Evolutionary conservation across 2,888 invertebrate species (phyloP).

Genomic region (Rutpela maculata): DNA sequence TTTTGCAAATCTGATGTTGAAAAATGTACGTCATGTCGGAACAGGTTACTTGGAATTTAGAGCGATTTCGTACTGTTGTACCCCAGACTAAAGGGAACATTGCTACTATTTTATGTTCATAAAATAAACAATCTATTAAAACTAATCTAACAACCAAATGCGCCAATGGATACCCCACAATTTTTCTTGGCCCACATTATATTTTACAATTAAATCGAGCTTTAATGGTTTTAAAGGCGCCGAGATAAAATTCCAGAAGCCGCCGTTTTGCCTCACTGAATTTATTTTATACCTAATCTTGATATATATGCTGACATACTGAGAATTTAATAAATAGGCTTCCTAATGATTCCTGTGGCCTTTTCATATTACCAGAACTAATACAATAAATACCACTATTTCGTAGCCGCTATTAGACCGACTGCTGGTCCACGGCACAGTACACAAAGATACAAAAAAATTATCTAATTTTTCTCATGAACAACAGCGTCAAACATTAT

Average conservation of each 20-base stretch:
- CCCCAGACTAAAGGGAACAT: too few relatives aligned
- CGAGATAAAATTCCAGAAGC: constrained; percentile 26
- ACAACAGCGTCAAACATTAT: neutral
- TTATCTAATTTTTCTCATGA: constrained; percentile 21
- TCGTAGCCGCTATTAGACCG: neutral
- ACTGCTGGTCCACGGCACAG: neutral
- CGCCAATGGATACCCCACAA: neutral
- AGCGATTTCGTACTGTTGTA: too few relatives aligned
- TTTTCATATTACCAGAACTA: constrained; percentile 38
- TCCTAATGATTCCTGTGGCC: constrained; percentile 32
- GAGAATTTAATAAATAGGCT: constrained; percentile 41
- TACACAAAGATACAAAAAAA: neutral
- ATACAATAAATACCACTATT: constrained; percentile 39
- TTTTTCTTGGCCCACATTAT: constrained; percentile 4
- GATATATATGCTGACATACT: constrained; percentile 33
- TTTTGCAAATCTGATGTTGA: too few relatives aligned
- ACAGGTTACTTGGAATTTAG: too few relatives aligned
- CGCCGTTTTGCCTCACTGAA: constrained; percentile 32
- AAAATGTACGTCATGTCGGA: too few relatives aligned
- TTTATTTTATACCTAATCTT: constrained; percentile 38
- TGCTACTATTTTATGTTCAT: too few relatives aligned
- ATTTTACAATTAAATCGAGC: constrained; percentile 20
- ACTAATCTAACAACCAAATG: neutral
- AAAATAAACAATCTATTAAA: neutral
- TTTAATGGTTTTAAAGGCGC: constrained; percentile 41